A percentile compares a stretch with the other conserved stretches of the same genome.
Evolutionary conservation across 2,888 invertebrate genomes (phyloP).

Genomic region (Tetrapedia diversipes): DNA sequence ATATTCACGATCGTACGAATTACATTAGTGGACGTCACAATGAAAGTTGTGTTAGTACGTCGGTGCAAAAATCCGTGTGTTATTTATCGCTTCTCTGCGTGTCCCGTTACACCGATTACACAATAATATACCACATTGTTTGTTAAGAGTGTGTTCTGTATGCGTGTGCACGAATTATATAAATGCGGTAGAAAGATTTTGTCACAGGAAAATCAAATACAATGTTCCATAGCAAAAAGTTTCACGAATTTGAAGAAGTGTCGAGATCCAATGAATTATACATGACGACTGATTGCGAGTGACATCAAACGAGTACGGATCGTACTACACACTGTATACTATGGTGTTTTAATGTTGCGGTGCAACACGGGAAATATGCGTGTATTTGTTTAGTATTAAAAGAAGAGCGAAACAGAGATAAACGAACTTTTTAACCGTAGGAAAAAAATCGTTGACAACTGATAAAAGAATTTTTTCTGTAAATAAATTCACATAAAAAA

Average conservation of each 20-base stretch:
- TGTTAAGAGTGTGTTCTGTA: conserved; percentile 16
- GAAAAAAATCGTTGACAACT: not conserved
- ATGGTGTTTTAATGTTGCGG: not conserved
- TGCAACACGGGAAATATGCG: not conserved
- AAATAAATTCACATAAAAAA: not conserved
- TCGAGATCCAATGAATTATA: conserved; percentile 1
- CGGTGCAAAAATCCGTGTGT: conserved; percentile 63
- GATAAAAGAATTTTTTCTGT: not conserved
- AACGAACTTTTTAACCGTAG: not conserved
- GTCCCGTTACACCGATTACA: conserved; percentile 50
- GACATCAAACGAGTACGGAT: conserved; percentile 5
- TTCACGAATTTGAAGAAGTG: conserved; percentile 4
- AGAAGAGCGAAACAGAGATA: conserved; percentile 1
- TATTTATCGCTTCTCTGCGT: conserved; percentile 29
- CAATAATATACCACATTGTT: conserved; percentile 28
- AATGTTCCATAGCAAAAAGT: conserved; percentile 3
- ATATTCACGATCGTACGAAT: conserved; percentile 67
- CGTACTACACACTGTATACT: conserved; percentile 10
- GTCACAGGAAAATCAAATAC: conserved; percentile 19
- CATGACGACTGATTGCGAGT: conserved; percentile 7
- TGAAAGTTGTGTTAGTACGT: conserved; percentile 68
- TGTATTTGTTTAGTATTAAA: not conserved
- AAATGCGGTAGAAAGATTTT: conserved; percentile 22
- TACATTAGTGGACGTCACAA: conserved; percentile 75
- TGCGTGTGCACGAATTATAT: conserved; percentile 8